phyloP scores from a whole-genome alignment of 2,797 vertebrate species.

The Tachyglossus aculeatus region DNA sequence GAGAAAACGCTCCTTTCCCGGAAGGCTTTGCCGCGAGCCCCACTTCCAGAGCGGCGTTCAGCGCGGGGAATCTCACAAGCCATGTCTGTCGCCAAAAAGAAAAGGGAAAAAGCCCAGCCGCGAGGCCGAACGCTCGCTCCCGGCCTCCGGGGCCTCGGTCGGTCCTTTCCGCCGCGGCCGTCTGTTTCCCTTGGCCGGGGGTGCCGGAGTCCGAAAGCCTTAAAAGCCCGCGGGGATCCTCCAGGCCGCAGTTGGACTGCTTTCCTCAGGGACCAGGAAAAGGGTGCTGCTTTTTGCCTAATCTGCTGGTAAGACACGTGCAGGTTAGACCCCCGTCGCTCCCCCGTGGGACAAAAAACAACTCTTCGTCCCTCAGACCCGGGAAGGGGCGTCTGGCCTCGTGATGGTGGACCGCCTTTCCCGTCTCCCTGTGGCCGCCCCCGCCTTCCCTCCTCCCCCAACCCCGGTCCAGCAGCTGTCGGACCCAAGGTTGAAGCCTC shows the following conservation, averaged over 20 bases:
- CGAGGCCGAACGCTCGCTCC: conserved; percentile 62
- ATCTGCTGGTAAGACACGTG: background rate
- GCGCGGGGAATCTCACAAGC: conserved; percentile 64
- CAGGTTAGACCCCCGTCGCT: conserved; percentile 44
- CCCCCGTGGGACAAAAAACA: background rate
- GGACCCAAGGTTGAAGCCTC: no score
- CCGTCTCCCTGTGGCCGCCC: conserved; percentile 63
- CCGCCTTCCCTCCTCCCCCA: conserved; percentile 37
- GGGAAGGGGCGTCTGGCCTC: conserved; percentile 28
- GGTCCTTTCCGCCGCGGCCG: conserved; percentile 47
- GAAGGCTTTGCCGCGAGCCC: conserved; percentile 38
- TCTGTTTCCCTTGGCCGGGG: conserved; percentile 43
- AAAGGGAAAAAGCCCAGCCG: conserved; percentile 51
- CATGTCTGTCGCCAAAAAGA: conserved; percentile 76
- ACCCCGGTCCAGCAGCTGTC: no score
- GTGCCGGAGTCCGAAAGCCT: conserved; percentile 20
- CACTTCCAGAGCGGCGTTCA: conserved; percentile 8
- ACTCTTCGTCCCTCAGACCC: conserved; percentile 27
- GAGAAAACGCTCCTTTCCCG: conserved; percentile 28
- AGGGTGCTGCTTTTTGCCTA: conserved; percentile 43
- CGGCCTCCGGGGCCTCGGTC: no score
- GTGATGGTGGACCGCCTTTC: conserved; percentile 43
- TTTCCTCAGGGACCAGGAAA: conserved; percentile 59
- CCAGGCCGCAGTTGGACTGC: conserved; percentile 48
- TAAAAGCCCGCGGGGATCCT: conserved; percentile 48